phyloP scores from a whole-genome alignment of 1,140 invertebrate species.

The Octopus sinensis region DNA sequence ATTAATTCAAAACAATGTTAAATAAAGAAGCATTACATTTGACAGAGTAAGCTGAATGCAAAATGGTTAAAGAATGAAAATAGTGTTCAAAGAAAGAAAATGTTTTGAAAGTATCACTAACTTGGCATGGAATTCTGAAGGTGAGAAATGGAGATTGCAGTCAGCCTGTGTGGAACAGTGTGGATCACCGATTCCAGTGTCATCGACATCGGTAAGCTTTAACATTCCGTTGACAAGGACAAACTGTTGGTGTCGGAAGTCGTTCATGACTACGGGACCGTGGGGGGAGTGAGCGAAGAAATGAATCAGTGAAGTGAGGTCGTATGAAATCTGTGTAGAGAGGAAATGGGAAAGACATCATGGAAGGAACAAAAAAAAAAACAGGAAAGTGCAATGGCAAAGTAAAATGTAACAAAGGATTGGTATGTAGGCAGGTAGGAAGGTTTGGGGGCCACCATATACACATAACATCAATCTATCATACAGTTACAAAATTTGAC shows the following conservation, averaged over 20 bases:
- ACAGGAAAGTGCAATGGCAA: not conserved
- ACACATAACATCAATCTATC: no score
- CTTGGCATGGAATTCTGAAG: not conserved
- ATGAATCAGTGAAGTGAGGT: conserved; percentile 56
- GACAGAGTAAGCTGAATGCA: no score
- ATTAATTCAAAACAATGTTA: no score
- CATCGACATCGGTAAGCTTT: conserved; percentile 61
- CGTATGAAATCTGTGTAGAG: conserved; percentile 50
- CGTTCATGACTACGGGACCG: conserved; percentile 59
- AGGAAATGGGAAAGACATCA: not conserved
- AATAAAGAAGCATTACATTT: no score
- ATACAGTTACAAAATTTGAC: no score
- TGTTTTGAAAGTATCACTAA: not conserved
- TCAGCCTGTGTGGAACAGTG: conserved; percentile 45
- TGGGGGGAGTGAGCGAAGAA: conserved; percentile 55
- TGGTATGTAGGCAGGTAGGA: no score
- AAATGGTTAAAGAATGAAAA: no score
- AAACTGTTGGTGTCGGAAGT: conserved; percentile 61
- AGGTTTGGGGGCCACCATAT: no score
- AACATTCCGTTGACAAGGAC: conserved; percentile 56
- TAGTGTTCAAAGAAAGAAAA: no score
- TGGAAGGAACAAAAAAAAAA: not conserved
- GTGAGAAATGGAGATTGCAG: conserved; percentile 39
- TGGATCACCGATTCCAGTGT: conserved; percentile 57
- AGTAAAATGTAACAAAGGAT: not conserved